A percentile compares a stretch with the other conserved stretches of the same genome.
These are phyloP conservation scores for Bufotes viridis DNA, from an alignment of 2,797 vertebrate genomes.

Conservation along the genomic window DNA sequence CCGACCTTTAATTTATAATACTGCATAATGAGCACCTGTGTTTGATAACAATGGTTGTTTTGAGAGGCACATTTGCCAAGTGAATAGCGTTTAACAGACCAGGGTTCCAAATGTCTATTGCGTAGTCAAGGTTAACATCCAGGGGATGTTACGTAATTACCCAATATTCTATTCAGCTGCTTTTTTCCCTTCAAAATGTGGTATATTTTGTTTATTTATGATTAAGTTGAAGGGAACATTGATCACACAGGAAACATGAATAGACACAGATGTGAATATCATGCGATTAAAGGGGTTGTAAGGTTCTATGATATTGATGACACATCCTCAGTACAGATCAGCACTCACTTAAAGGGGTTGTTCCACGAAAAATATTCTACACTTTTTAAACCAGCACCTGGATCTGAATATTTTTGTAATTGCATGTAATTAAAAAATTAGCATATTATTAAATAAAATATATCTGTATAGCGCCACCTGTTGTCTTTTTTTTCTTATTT, in stretches of 20 bases:
- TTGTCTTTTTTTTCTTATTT: too few species aligned
- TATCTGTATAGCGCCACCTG: too few species aligned
- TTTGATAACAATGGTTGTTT: neutral
- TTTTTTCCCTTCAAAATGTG: neutral
- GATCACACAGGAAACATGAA: neutral
- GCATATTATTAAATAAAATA: too few species aligned
- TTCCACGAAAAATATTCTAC: too few species aligned
- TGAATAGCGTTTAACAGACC: neutral
- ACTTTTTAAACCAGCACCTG: too few species aligned
- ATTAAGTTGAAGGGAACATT: neutral
- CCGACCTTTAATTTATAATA: neutral
- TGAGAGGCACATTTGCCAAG: neutral
- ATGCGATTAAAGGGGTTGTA: too few species aligned
- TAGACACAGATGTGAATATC: neutral
- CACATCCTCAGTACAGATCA: too few species aligned
- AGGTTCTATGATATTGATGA: too few species aligned
- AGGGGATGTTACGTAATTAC: slow-evolving; percentile 7
- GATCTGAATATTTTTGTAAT: too few species aligned
- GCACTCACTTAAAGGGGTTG: too few species aligned
- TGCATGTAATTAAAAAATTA: too few species aligned
- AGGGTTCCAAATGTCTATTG: neutral
- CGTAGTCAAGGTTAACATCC: neutral
- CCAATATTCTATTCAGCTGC: neutral
- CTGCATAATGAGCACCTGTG: slow-evolving; percentile 27
- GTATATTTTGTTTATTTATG: neutral